Conservation (phyloP, 2,888 invertebrate genomes). For the Standfussiana lucernea region DNA sequence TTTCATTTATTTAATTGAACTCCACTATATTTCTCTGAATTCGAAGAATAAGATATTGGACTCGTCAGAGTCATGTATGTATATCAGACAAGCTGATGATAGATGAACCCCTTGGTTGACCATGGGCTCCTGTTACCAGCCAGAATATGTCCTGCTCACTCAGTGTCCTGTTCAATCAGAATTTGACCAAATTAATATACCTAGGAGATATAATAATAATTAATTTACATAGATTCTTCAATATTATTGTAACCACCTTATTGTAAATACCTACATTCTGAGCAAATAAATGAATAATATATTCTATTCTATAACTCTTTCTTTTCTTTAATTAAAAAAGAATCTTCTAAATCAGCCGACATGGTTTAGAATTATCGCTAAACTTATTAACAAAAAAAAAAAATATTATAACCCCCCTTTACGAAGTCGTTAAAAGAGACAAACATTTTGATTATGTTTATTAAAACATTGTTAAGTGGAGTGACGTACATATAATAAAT, state of each 20-base stretch:
- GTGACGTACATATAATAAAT: conserved; percentile 40
- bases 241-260: no score
- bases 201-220: background rate
- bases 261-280: no score
- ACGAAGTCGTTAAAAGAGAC: background rate
- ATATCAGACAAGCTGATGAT: background rate
- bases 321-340: no score
- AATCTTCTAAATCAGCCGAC: background rate
- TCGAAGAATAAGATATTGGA: background rate
- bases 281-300: no score
- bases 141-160: no score
- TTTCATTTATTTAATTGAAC: background rate
- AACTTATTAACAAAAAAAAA: no score
- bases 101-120: background rate
- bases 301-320: no score
- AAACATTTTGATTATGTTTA: conserved; percentile 15
- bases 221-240: no score
- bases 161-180: no score
- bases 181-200: background rate
- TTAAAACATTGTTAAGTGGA: conserved; percentile 29
- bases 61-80: background rate
- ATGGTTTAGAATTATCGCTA: no score
- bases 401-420: background rate
- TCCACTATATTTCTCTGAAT: background rate
- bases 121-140: conserved; percentile 8